A percentile compares a stretch with the other conserved stretches of the same genome.
phyloP scores from a whole-genome alignment of 2,888 invertebrate species.

The Dynastes hyllus region DNA sequence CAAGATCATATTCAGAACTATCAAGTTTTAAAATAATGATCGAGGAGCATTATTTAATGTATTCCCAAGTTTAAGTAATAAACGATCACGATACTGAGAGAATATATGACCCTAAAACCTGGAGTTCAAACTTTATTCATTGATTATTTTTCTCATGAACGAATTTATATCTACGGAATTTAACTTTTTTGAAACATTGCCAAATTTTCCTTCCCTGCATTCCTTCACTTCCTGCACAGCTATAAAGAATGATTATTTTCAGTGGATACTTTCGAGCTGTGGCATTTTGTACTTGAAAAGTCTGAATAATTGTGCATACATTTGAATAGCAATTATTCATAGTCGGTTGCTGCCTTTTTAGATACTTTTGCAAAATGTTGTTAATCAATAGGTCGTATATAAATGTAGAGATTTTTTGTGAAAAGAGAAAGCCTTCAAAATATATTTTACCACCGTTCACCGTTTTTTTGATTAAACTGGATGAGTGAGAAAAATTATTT shows the following conservation, averaged over 20 bases:
- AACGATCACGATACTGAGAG: constrained; percentile 20
- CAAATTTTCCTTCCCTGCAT: constrained; percentile 33
- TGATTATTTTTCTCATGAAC: constrained; percentile 43
- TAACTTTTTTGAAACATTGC: constrained; percentile 42
- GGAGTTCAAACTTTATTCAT: constrained; percentile 24
- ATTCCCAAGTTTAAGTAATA: constrained; percentile 31
- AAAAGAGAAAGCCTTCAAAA: neutral
- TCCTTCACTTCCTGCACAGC: constrained; percentile 10
- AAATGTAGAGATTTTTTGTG: neutral
- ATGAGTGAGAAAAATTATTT: too few species aligned
- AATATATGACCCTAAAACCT: constrained; percentile 10
- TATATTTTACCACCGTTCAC: neutral
- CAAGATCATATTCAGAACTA: too few species aligned
- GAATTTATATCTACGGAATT: constrained; percentile 35
- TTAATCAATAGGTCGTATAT: neutral
- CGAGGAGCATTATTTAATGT: constrained; percentile 3
- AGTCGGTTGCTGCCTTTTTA: neutral
- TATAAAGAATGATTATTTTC: constrained; percentile 39
- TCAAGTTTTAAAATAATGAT: neutral
- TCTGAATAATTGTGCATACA: constrained; percentile 19
- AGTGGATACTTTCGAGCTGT: constrained; percentile 4
- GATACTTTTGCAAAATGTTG: neutral
- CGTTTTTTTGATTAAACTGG: too few species aligned
- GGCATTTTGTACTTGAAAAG: neutral
- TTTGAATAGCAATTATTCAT: neutral